Base-by-base conservation (phyloP, 1,140 invertebrate genomes). In the Popillia japonica region DNA sequence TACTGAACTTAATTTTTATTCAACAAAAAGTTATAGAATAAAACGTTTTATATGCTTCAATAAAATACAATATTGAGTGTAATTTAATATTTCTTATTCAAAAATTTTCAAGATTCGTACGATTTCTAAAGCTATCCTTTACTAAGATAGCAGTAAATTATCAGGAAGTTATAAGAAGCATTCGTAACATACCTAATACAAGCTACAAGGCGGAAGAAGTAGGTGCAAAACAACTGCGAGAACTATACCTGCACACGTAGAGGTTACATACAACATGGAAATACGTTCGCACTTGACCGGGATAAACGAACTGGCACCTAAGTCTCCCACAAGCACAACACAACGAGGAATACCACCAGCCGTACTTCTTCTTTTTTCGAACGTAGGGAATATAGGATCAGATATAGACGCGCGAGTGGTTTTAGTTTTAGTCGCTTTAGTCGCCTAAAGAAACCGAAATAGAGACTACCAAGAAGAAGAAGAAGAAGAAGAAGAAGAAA, bases 401-500 rank as follows among this genome's bases (percentile, higher is more conserved):
- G 48, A 55, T 55, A 55, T 17, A 17, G 48, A 6, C 14, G 48
- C 48, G 48, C 6, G 14, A 55, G 14, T 17, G 48, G 48, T 17
- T 55, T 55, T 17, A 55, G 14, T 55, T 55, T 55, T 55, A 55
- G 14, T 17, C 48, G 48, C 48, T n/a, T n/a, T 17, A 17, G 48
- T 55, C 48, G 48, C 48, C 48, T 55, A 55, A 55, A 55, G 48
- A 55, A 55, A 55, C 48, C 14, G 14, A 55, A 55, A 55, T n/a
- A n/a, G 48, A 14, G 48, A 55, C 17, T 14, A 55, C 48, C 48
- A 55, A 55, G 14, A 17, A 14, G 48, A 55, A 55, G 48, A 17
- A 17, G 48, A 55, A n/a, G 11, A 9, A 9, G 41, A 7, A 42
- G 14, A 11, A 42, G 41, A 42, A 11, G 41, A 48, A 48, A 3